phyloP scores from a whole-genome alignment of 1,140 invertebrate species.

The Pissodes strobi region DNA sequence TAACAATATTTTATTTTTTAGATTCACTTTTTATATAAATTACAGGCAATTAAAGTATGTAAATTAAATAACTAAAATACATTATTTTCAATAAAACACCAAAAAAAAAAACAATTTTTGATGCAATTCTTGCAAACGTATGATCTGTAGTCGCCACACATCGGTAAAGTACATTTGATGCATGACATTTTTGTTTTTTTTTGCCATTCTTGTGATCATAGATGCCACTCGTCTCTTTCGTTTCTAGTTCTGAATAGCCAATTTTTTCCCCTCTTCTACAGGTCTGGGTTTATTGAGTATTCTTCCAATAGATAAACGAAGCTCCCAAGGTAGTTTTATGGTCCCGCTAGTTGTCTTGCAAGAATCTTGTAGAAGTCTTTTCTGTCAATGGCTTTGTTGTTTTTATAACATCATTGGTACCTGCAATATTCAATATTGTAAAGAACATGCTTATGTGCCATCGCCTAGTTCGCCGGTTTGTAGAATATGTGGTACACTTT shows the following conservation, averaged over 20 bases:
- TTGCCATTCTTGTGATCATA: neutral
- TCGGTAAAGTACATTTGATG: neutral
- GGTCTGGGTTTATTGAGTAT: conserved; percentile 2
- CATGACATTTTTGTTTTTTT: neutral
- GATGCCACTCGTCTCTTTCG: neutral
- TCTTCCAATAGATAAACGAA: conserved; percentile 7
- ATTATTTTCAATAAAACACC: no score
- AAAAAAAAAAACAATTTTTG: no score
- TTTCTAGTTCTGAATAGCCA: neutral
- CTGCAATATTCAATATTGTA: no score
- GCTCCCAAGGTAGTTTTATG: conserved; percentile 5
- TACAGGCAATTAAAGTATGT: no score
- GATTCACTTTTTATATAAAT: no score
- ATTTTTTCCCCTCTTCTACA: neutral
- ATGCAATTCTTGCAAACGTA: no score
- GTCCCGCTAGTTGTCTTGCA: conserved; percentile 14
- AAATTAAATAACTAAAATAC: no score
- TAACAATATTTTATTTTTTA: no score
- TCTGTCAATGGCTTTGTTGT: neutral
- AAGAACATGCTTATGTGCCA: no score
- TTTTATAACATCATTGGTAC: conserved; percentile 10
- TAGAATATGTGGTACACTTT: no score
- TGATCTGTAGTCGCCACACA: no score
- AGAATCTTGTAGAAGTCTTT: conserved; percentile 30
- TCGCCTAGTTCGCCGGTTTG: no score